Conservation (phyloP, 23 tunicate species). For the Halocynthia roretzi region DNA sequence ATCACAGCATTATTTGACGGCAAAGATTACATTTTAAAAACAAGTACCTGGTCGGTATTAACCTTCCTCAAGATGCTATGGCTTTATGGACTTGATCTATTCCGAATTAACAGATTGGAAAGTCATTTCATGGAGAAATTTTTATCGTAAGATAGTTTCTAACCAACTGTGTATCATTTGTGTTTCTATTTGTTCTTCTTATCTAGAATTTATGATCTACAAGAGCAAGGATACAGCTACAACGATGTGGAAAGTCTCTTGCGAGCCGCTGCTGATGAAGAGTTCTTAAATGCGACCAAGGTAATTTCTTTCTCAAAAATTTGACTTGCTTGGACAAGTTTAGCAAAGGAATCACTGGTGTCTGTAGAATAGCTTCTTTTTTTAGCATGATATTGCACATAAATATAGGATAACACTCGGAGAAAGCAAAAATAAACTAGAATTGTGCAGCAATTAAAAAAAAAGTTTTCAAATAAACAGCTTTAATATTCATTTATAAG, state of each 20-base stretch:
- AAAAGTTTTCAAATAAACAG: no score
- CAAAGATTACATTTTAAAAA: slow-evolving; percentile 28
- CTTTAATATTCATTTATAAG: no score
- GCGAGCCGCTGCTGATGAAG: slow-evolving; percentile 27
- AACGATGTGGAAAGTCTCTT: slow-evolving; percentile 27
- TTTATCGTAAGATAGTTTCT: slow-evolving; percentile 22
- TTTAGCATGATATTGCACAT: background rate
- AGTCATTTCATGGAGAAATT: slow-evolving; percentile 33
- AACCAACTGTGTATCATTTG: background rate
- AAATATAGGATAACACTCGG: no score
- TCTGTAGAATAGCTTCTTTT: background rate
- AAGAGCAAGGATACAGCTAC: slow-evolving; percentile 45
- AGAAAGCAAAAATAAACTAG: no score
- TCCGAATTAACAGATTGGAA: slow-evolving; percentile 32
- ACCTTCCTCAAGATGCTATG: slow-evolving; percentile 44
- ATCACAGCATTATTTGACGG: slow-evolving; percentile 52
- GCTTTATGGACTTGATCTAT: slow-evolving; percentile 59
- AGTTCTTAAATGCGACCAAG: slow-evolving; percentile 47
- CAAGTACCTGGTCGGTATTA: slow-evolving; percentile 43
- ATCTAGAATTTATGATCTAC: slow-evolving; percentile 53
- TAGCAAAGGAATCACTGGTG: no score
- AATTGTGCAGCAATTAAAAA: no score
- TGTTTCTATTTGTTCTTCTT: background rate
- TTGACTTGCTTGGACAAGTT: no score
- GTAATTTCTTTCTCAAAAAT: slow-evolving; percentile 27